Conservation (phyloP, 2,888 invertebrate species). For the Campoplex nolae region DNA sequence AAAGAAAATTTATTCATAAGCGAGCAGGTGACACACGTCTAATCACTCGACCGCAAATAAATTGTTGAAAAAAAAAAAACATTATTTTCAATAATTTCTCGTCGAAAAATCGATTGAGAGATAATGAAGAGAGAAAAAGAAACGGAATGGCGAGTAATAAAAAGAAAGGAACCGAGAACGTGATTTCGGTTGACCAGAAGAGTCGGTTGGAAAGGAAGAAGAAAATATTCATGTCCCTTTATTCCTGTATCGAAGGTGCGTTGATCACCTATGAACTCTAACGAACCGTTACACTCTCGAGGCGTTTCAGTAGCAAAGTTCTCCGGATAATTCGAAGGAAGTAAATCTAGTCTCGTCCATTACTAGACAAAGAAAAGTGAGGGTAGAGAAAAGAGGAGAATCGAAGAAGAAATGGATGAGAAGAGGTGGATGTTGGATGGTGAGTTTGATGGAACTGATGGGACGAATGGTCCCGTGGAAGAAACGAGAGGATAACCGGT, state of each 20-base stretch:
- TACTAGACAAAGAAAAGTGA: constrained; percentile 74
- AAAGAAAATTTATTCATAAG: not conserved
- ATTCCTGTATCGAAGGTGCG: constrained; percentile 68
- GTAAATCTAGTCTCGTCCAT: constrained; percentile 72
- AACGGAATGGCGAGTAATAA: not conserved
- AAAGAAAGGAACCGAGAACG: constrained; percentile 32
- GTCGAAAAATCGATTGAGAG: not conserved
- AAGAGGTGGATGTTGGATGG: constrained; percentile 4
- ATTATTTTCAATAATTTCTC: not conserved
- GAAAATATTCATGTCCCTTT: constrained; percentile 1
- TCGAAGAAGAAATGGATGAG: not conserved
- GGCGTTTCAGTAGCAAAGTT: constrained; percentile 63
- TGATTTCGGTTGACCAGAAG: constrained; percentile 33
- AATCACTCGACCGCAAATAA: not conserved
- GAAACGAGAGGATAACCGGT: constrained; percentile 81
- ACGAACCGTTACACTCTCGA: constrained; percentile 67
- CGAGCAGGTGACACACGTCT: no score
- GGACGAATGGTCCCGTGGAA: constrained; percentile 81
- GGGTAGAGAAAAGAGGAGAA: not conserved
- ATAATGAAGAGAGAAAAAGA: not conserved
- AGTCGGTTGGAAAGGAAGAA: constrained; percentile 37
- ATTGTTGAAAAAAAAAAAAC: not conserved
- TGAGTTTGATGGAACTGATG: constrained; percentile 57
- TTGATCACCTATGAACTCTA: constrained; percentile 75
- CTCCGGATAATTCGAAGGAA: constrained; percentile 69